phyloP scores from a whole-genome alignment of 2,888 invertebrate species.

The Globia sparganii region DNA sequence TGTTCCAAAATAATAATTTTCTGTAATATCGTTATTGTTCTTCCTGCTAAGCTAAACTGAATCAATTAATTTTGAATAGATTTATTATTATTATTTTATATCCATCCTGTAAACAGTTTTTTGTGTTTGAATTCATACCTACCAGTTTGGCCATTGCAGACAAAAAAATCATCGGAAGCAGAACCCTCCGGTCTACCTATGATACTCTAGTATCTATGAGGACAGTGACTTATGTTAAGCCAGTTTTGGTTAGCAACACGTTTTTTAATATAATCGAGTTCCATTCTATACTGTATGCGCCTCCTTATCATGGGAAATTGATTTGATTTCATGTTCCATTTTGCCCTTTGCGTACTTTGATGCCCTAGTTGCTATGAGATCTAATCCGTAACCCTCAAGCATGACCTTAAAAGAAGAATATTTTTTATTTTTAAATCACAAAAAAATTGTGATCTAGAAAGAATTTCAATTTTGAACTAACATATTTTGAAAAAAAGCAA shows the following conservation, averaged over 20 bases:
- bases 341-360: neutral
- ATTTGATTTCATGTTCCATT: neutral
- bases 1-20: neutral
- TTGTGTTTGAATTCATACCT: too few relatives aligned
- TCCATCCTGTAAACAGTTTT: neutral
- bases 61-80: too few relatives aligned
- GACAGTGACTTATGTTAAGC: neutral
- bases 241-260: neutral
- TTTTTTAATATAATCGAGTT: neutral
- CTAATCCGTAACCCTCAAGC: neutral
- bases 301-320: neutral
- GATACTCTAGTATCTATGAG: slow-evolving; percentile 6
- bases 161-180: neutral
- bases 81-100: too few relatives aligned
- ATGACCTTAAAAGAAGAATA: neutral
- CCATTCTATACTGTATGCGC: too few relatives aligned
- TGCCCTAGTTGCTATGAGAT: slow-evolving; percentile 2
- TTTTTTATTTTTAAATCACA: neutral
- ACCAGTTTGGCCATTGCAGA: neutral
- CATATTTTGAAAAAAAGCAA: neutral
- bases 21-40: too few relatives aligned
- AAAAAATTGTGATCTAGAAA: neutral
- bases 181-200: neutral
- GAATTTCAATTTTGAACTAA: neutral
- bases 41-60: neutral